Evolutionary conservation across 2,888 invertebrate genomes (phyloP), one percentile per base, ranked within the genome.

Genomic region (Schizotus pectinicornis): DNA sequence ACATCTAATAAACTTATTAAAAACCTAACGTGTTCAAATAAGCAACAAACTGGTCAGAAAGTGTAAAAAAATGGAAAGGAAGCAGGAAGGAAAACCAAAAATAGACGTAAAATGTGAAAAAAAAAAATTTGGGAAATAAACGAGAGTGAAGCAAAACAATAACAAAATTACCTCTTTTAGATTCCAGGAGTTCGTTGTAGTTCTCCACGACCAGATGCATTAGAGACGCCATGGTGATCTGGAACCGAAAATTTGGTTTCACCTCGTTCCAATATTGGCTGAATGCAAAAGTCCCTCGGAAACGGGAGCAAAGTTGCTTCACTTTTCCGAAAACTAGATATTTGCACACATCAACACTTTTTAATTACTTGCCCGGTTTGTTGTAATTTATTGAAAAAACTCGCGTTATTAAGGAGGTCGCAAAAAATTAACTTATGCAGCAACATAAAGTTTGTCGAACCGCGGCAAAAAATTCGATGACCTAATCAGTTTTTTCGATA

Each of bases 161-260:
- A 13, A 32, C 8, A 36, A 6, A 59, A 71, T 77, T 72, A 84
- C 84, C 84, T 80, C 79, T 81, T 61, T 78, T 80, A 0, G 74
- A 69, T 63, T 81, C 78, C 65, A 82, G 56, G 45, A 83, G 71
- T 68, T 84, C 84, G 64, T 83, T 81, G 74, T 84, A 84, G 68
- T 84, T 84, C 67, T 80, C 81, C 50, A 84, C 80, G 11, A 84
- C 77, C 64, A 79, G 70, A 63, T 77, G 79, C 74, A 84, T 80
- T 43, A 84, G 59, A 37, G 77, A 79, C 56, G 83, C 72, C 84
- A 84, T 84, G 58, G n/a, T 31, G 7, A 12, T 8, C 12, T n/a
- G 12, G 32, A 12, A 34, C 49, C 33, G 37, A 31, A 56, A 41
- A 39, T 47, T 47, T 39, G 8, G 8, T 39, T 39, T 11, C 3